phyloP scores from a whole-genome alignment of 2,113 vertebrate species.

The Oncorhynchus kisutch region DNA sequence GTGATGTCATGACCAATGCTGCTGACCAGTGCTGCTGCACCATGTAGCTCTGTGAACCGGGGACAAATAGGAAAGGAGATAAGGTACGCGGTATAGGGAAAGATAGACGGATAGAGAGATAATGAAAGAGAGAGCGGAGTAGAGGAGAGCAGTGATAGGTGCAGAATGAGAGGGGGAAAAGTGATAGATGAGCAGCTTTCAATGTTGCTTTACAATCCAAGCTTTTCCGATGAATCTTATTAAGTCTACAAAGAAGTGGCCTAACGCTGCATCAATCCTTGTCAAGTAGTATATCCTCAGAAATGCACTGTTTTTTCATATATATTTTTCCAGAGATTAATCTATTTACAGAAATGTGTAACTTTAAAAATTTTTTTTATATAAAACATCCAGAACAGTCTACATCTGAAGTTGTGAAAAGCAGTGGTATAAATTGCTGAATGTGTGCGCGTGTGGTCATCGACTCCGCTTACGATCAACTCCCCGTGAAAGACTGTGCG shows the following conservation, averaged over 20 bases:
- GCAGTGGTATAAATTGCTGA: neutral
- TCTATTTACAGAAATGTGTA: neutral
- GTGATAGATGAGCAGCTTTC: slow-evolving; percentile 4
- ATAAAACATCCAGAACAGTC: neutral
- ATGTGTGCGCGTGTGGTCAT: neutral
- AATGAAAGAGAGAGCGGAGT: slow-evolving; percentile 5
- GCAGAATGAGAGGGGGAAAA: neutral
- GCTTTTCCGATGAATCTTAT: neutral
- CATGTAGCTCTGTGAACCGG: slow-evolving; percentile 3
- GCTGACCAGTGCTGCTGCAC: slow-evolving; percentile 68
- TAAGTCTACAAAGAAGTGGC: neutral
- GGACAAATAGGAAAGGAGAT: neutral
- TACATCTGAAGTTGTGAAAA: too few species aligned
- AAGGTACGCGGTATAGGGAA: slow-evolving; percentile 9
- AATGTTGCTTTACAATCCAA: slow-evolving; percentile 2
- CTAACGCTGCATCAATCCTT: neutral
- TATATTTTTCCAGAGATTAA: neutral
- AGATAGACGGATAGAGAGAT: neutral
- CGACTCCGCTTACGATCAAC: too few species aligned
- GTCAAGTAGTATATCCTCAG: neutral
- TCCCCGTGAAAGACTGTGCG: too few species aligned
- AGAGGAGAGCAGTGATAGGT: neutral
- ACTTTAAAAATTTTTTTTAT: neutral
- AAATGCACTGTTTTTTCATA: neutral
- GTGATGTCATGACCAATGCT: slow-evolving; percentile 64